Evolutionary conservation across 2,888 invertebrate genomes (phyloP).

Genomic region (Polyommatus iphigenia): DNA sequence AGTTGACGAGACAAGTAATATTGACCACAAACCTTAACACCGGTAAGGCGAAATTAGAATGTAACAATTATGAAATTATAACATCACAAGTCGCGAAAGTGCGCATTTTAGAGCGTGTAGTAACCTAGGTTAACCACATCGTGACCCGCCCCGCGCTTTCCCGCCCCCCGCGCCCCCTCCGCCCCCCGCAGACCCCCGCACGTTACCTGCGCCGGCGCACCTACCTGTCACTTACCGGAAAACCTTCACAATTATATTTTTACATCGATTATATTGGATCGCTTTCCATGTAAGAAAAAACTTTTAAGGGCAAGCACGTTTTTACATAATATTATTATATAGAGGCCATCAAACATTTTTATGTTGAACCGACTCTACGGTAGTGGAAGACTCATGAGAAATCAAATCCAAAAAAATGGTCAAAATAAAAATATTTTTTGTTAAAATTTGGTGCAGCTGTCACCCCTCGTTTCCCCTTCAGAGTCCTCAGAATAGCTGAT

Average conservation of each 20-base stretch:
- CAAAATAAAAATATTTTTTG: no score
- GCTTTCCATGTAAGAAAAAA: slow-evolving; percentile 7
- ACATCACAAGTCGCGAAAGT: slow-evolving; percentile 49
- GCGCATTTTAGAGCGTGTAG: slow-evolving; percentile 54
- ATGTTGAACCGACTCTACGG: no score
- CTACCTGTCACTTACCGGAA: slow-evolving; percentile 45
- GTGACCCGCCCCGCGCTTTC: slow-evolving; percentile 55
- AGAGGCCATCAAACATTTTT: background rate
- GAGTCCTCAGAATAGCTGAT: no score
- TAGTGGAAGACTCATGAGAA: no score
- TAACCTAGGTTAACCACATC: slow-evolving; percentile 70
- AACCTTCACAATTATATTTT: slow-evolving; percentile 49
- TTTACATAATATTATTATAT: background rate
- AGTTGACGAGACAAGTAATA: background rate
- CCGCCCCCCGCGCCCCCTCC: slow-evolving; percentile 43
- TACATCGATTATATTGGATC: slow-evolving; percentile 43
- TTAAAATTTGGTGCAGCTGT: no score
- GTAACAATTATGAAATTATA: slow-evolving; percentile 30
- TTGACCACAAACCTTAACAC: background rate
- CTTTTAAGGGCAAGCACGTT: background rate
- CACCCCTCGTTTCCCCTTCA: no score
- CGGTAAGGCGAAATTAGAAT: slow-evolving; percentile 18
- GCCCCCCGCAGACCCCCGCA: slow-evolving; percentile 41
- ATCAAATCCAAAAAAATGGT: no score
- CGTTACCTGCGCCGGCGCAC: slow-evolving; percentile 41